These are phyloP conservation scores for Hecatera dysodea DNA, from an alignment of 2,888 invertebrate species.

Conservation along the genomic window DNA sequence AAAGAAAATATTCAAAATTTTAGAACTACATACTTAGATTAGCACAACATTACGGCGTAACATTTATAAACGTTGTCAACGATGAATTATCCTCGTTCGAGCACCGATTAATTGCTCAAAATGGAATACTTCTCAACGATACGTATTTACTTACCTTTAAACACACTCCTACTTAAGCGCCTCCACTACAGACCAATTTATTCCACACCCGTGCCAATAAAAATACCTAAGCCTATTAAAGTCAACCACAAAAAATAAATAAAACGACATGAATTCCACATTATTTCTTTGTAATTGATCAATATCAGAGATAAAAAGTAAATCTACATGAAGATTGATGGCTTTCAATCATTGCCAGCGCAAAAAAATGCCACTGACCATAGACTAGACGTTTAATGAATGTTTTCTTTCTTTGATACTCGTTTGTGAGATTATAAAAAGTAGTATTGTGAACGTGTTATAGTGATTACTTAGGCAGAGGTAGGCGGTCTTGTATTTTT, in stretches of 20 bases:
- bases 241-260: conserved; percentile 12
- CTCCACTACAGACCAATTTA: neutral
- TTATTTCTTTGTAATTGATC: conserved; percentile 24
- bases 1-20: no score
- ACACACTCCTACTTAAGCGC: neutral
- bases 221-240: conserved; percentile 28
- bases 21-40: no score
- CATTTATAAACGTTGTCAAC: no score
- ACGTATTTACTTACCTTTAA: neutral
- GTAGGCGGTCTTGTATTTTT: neutral
- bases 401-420: conserved; percentile 2
- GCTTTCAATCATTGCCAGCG: conserved; percentile 22
- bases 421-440: conserved; percentile 21
- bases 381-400: conserved; percentile 20
- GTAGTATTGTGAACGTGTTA: neutral
- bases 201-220: neutral
- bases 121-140: no score
- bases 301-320: conserved; percentile 47
- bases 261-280: neutral
- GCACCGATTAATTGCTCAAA: no score
- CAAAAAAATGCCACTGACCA: conserved; percentile 30
- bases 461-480: conserved; percentile 10
- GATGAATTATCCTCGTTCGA: no score
- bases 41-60: no score
- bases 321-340: conserved; percentile 58